phyloP scores from a whole-genome alignment of 2,888 invertebrate genomes.

The Acleris emargana region DNA sequence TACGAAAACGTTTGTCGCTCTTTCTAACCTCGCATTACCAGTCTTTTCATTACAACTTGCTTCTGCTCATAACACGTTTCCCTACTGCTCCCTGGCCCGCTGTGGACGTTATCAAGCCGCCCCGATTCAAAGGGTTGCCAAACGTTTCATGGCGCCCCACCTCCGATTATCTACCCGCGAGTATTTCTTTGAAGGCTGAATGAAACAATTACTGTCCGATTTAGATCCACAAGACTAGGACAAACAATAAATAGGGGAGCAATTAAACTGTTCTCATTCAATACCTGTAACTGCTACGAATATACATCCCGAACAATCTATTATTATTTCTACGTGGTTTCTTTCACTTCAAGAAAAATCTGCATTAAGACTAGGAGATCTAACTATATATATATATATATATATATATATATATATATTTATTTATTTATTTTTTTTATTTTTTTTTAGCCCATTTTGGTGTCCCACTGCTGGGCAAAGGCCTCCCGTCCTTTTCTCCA shows the following conservation, averaged over 20 bases:
- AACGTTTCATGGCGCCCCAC: slow-evolving; percentile 49
- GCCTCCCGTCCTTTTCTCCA: too few relatives aligned
- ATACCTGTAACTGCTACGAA: background rate
- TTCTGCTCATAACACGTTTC: background rate
- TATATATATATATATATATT: too few relatives aligned
- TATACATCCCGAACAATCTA: too few relatives aligned
- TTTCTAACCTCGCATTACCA: too few relatives aligned
- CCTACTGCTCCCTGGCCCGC: slow-evolving; percentile 18
- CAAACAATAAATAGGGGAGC: background rate
- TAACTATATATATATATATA: too few relatives aligned
- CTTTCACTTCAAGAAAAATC: background rate
- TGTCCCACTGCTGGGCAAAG: too few relatives aligned
- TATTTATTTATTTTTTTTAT: too few relatives aligned
- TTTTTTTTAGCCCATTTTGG: too few relatives aligned
- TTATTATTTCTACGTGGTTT: background rate
- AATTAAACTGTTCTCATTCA: slow-evolving; percentile 9
- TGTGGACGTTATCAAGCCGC: slow-evolving; percentile 33
- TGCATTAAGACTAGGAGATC: too few relatives aligned
- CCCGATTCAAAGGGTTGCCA: slow-evolving; percentile 49
- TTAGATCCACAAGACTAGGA: slow-evolving; percentile 1
- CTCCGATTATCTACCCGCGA: slow-evolving; percentile 42
- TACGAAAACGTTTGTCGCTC: too few relatives aligned
- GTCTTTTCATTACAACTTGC: background rate
- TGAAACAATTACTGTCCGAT: slow-evolving; percentile 25
- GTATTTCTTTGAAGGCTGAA: slow-evolving; percentile 33